Conservation (phyloP, 2,888 invertebrate species). For the Deroplatys truncata region DNA sequence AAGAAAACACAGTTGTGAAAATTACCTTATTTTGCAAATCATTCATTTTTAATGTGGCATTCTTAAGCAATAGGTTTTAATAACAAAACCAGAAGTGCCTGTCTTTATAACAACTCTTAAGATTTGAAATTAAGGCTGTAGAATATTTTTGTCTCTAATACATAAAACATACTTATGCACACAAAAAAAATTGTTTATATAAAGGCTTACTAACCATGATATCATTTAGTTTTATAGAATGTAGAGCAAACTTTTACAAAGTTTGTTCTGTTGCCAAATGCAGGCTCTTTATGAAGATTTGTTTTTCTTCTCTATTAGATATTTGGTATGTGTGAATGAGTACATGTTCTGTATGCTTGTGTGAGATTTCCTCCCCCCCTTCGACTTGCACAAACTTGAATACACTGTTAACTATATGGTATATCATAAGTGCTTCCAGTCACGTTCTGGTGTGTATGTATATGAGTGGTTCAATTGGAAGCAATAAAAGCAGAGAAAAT, state of each 20-base stretch:
- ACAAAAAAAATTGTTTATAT: neutral
- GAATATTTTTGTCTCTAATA: neutral
- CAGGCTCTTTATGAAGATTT: neutral
- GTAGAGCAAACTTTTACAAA: neutral
- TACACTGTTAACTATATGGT: neutral
- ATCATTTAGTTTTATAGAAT: neutral
- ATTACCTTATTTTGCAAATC: neutral
- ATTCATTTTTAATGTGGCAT: neutral
- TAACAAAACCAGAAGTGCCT: neutral
- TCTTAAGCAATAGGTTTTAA: neutral
- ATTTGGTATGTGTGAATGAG: neutral
- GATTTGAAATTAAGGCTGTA: neutral
- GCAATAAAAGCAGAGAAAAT: neutral
- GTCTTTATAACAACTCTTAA: neutral
- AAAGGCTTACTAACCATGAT: neutral
- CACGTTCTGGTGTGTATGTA: neutral
- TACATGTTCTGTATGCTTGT: neutral
- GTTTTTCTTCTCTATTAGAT: neutral
- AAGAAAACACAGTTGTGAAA: too few relatives aligned
- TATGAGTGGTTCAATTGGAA: neutral
- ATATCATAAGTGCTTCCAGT: neutral
- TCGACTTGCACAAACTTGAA: neutral
- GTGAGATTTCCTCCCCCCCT: neutral
- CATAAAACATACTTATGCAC: neutral
- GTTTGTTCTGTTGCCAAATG: neutral